Conservation (phyloP, 2,888 invertebrate species). For the Scaptomyza tumidula region DNA sequence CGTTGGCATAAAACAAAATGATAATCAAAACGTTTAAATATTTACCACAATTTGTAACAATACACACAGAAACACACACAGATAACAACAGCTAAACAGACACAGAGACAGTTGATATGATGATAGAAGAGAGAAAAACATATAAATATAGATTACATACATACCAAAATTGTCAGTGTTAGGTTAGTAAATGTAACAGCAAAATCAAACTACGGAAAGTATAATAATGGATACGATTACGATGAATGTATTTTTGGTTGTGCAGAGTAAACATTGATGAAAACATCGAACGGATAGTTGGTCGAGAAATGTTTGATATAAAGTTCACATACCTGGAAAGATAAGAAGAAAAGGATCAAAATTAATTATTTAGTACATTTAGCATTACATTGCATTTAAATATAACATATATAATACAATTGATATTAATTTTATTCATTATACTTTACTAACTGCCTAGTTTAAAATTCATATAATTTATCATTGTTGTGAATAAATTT, state of each 20-base stretch:
- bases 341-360: constrained; percentile 11
- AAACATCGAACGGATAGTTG: constrained; percentile 51
- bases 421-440: too few species aligned
- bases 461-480: background rate
- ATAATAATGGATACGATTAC: constrained; percentile 29
- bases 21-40: constrained; percentile 77
- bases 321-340: constrained; percentile 47
- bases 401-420: too few species aligned
- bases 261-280: constrained; percentile 63
- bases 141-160: constrained; percentile 20
- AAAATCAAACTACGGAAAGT: constrained; percentile 41
- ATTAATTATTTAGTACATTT: too few species aligned
- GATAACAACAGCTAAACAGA: constrained; percentile 25
- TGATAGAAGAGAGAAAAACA: constrained; percentile 16
- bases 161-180: constrained; percentile 22
- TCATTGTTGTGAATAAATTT: constrained; percentile 2
- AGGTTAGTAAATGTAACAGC: constrained; percentile 37
- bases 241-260: constrained; percentile 24
- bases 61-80: constrained; percentile 25
- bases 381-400: too few species aligned
- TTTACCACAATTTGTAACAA: constrained; percentile 71
- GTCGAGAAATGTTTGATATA: background rate
- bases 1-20: constrained; percentile 60
- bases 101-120: constrained; percentile 27
- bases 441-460: background rate